Base-by-base conservation (phyloP, 2,888 invertebrate genomes). In the Papilio demoleus region DNA sequence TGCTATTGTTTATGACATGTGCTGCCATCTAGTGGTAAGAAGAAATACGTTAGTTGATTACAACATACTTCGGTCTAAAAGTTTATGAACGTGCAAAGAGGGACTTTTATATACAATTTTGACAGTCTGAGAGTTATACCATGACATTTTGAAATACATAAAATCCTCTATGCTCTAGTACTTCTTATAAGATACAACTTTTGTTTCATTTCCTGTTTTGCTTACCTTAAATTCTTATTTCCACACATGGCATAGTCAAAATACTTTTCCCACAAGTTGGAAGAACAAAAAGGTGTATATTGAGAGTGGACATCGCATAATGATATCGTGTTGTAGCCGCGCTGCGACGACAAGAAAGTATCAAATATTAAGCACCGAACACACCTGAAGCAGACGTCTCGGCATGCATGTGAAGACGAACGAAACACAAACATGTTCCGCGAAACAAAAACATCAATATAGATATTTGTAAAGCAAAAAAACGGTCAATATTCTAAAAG, bases 351-450 rank as follows among this genome's bases (percentile, higher is more conserved):
- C 90, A 92, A 90, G 90, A 92, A 92, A 88, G 91, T 89, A 92
- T 92, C 91, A 92, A 92, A 92, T 90, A 88, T 88, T 90, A 88
- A 83, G 84, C 86, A 84, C 85, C 86, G 85, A 79, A 87, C 90
- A 92, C 91, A 90, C 91, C 91, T 90, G 88, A 90, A 84, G 83
- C 75, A 81, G 84, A 85, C 87, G 81, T 78, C 82, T 80, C 81
- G 88, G 90, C 88, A 90, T 89, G 89, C 90, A 88, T 87, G 86
- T 87, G 88, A 88, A 87, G 82, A 85, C n/a, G n/a, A n/a, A n/a
- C n/a, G n/a, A n/a, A n/a, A n/a, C n/a, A n/a, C n/a, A n/a, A n/a
- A n/a, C n/a, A n/a, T n/a, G n/a, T n/a, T n/a, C n/a, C n/a, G n/a
- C n/a, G n/a, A n/a, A n/a, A n/a, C n/a, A n/a, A n/a, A n/a, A n/a